Evolutionary conservation across 2,888 invertebrate species (phyloP).

Genomic region (Eurytoma adleriae): DNA sequence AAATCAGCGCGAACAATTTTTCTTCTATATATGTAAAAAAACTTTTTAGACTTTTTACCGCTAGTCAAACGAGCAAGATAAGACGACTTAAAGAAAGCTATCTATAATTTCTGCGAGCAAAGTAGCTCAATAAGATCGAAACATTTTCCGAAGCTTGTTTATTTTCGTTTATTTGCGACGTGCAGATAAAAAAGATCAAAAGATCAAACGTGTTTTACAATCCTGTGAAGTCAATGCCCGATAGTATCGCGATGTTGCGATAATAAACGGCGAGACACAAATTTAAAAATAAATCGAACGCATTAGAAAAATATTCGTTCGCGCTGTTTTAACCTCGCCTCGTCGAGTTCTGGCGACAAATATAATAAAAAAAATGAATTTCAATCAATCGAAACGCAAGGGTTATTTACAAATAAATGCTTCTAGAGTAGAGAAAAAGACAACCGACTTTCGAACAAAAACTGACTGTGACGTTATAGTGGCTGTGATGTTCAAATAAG

Average conservation of each 20-base stretch:
- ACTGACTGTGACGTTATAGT: background rate
- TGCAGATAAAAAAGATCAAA: background rate
- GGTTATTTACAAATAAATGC: slow-evolving; percentile 21
- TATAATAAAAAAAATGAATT: background rate
- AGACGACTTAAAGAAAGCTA: background rate
- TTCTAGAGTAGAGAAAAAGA: slow-evolving; percentile 36
- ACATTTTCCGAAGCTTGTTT: no score
- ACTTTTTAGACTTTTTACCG: no score
- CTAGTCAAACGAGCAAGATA: background rate
- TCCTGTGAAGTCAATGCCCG: slow-evolving; percentile 3
- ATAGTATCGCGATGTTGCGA: background rate
- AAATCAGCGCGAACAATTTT: background rate
- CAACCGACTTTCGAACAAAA: slow-evolving; percentile 18
- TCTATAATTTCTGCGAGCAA: no score
- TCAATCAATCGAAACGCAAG: slow-evolving; percentile 33
- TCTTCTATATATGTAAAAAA: no score
- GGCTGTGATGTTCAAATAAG: slow-evolving; percentile 11
- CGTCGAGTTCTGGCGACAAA: slow-evolving; percentile 24
- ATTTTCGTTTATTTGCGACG: no score
- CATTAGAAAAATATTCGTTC: background rate
- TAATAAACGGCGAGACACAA: slow-evolving; percentile 9
- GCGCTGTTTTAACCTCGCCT: background rate
- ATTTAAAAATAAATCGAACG: background rate
- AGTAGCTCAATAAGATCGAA: no score
- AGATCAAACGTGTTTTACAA: slow-evolving; percentile 22